Evolutionary conservation across 2,888 invertebrate genomes (phyloP).

Genomic region (Drosophila anomalata): DNA sequence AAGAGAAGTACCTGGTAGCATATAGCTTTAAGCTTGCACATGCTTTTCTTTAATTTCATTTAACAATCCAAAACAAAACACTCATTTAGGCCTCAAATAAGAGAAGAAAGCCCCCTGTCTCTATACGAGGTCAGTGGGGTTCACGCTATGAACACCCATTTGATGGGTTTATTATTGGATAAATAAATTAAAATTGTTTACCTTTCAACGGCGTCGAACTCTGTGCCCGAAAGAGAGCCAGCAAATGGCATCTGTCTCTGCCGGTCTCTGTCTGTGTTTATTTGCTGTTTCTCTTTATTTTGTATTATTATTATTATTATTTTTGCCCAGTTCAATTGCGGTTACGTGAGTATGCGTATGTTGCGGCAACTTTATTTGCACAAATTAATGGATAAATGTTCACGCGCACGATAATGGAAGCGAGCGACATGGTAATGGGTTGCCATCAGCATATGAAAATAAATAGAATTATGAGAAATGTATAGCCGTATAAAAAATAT

Average conservation of each 20-base stretch:
- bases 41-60: neutral
- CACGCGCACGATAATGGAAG: conserved; percentile 24
- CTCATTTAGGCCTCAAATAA: conserved; percentile 35
- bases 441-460: conserved; percentile 45
- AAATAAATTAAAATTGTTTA: conserved; percentile 78
- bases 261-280: conserved; percentile 6
- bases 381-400: conserved; percentile 75
- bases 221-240: conserved; percentile 7
- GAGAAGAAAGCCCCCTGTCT: conserved; percentile 6
- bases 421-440: conserved; percentile 20
- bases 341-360: conserved; percentile 69
- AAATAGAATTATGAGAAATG: conserved; percentile 53
- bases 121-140: neutral
- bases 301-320: conserved; percentile 30
- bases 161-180: conserved; percentile 76
- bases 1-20: neutral
- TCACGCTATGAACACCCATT: conserved; percentile 27
- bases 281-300: conserved; percentile 30
- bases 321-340: conserved; percentile 60
- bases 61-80: conserved; percentile 16
- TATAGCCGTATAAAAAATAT: neutral
- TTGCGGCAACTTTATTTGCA: conserved; percentile 73
- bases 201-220: conserved; percentile 55
- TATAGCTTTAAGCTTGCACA: neutral
- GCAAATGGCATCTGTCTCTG: conserved; percentile 15